Evolutionary conservation across 2,888 invertebrate genomes (phyloP), one percentile per base, ranked within the genome.

Genomic region (Cordilura impudica): DNA sequence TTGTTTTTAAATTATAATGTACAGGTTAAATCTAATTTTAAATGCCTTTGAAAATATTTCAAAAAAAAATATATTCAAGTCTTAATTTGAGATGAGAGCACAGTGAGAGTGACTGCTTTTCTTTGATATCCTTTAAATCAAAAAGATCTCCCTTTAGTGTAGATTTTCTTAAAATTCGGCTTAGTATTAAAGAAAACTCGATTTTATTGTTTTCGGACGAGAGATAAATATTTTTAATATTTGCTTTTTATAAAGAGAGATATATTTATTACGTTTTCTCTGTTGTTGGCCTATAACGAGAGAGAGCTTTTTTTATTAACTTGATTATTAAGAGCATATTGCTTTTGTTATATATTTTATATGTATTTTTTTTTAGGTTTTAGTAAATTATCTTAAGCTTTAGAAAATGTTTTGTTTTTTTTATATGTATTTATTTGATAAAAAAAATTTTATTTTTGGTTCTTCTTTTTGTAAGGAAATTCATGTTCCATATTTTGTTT

Each of bases 331-430:
- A 80, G 66, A 80, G 81, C 79, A 82, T 82, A 81, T 79, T 82
- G 81, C 81, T 81, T 82, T 78, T 75, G 70, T 70, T 81, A 56
- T 72, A 73, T 73, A 75, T 70, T 75, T 49, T 43, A 12, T 39
- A 43, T 53, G 56, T 60, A 45, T 18, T 53, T 49, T 19, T 70
- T 23, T 39, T 58, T 54, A 60, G 54, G n/a, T 43, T 60, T 71
- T 60, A 47, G 29, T 60, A 23, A 26, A 60, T 67, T 53, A 54
- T 31, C 31, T 31, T 39, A 39, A 29, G 6, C 45, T 76, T 60
- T 63, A 61, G 53, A 35, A 49, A 56, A 66, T 35, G 7, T 63
- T 78, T 81, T 70, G 10, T 51, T 69, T 43, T 51, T 56, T 54
- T 31, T 16, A 16, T 35, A 45, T 47, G 4, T 4, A 26, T 39